Conservation (phyloP, 2,888 invertebrate species). For the Hipparchia semele region DNA sequence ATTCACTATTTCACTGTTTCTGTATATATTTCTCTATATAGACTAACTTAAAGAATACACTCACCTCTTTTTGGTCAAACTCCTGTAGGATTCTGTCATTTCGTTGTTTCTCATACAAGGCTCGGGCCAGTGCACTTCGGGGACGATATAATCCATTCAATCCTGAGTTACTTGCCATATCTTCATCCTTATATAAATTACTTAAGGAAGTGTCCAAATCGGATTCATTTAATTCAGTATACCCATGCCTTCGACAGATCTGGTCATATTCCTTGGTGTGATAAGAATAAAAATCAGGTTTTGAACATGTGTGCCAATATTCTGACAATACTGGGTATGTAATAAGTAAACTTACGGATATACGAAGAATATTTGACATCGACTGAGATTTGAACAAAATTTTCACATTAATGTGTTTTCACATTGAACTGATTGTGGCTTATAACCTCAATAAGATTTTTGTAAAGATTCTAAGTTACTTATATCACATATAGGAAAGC, state of each 20-base stretch:
- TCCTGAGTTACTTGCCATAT: slow-evolving; percentile 63
- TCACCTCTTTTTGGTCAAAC: slow-evolving; percentile 88
- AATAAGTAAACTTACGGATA: slow-evolving; percentile 38
- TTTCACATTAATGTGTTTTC: slow-evolving; percentile 6
- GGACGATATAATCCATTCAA: slow-evolving; percentile 83
- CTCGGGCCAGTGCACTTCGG: slow-evolving; percentile 87
- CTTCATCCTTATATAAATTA: slow-evolving; percentile 39
- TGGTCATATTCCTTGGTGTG: slow-evolving; percentile 59
- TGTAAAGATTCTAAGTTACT: slow-evolving; percentile 7
- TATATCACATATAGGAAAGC: not conserved
- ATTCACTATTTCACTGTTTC: not conserved
- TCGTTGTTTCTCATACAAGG: slow-evolving; percentile 88
- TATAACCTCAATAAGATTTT: slow-evolving; percentile 40
- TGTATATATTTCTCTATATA: not conserved
- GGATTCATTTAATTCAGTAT: slow-evolving; percentile 43
- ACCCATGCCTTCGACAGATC: slow-evolving; percentile 48
- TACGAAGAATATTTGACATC: slow-evolving; percentile 51
- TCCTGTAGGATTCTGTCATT: slow-evolving; percentile 86
- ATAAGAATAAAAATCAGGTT: slow-evolving; percentile 60
- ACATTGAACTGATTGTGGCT: not conserved
- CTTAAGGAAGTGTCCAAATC: slow-evolving; percentile 32
- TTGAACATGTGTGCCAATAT: slow-evolving; percentile 45
- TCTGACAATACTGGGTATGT: slow-evolving; percentile 35
- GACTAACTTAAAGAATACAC: slow-evolving; percentile 45
- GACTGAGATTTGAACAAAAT: slow-evolving; percentile 41